These are phyloP conservation scores for Albula glossodonta DNA, from an alignment of 2,113 vertebrate genomes.

Conservation along the genomic window DNA sequence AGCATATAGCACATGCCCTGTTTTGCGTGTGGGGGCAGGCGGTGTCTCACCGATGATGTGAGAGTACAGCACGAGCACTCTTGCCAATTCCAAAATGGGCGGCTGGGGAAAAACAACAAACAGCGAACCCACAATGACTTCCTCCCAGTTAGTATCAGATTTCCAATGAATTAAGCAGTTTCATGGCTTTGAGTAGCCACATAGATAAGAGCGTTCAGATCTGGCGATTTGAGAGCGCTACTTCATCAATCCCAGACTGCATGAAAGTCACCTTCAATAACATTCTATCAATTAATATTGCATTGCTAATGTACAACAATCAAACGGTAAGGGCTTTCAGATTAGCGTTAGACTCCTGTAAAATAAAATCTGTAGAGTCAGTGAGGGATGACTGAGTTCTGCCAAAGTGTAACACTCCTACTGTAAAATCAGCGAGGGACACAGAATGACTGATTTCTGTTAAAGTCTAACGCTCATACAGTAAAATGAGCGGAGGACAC, in stretches of 20 bases:
- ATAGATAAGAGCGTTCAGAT: slow-evolving; percentile 10
- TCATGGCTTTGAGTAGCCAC: background rate
- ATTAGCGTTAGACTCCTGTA: background rate
- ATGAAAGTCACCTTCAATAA: slow-evolving; percentile 41
- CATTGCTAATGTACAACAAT: background rate
- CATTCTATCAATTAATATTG: background rate
- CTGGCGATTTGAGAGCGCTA: slow-evolving; percentile 25
- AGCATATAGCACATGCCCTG: background rate
- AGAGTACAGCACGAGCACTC: no score
- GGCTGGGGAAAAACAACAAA: background rate
- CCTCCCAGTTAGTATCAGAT: background rate
- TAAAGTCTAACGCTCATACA: background rate
- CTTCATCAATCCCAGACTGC: slow-evolving; percentile 33
- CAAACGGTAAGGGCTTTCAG: background rate
- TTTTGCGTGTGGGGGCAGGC: no score
- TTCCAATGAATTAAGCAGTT: background rate
- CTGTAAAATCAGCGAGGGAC: background rate
- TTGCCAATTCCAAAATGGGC: background rate
- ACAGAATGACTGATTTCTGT: background rate
- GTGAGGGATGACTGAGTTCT: background rate
- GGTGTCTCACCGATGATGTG: no score
- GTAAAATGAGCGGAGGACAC: background rate
- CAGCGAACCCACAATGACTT: background rate
- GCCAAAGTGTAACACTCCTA: background rate
- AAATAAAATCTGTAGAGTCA: no score